Percentiles rank a stretch among this genome's conserved stretches.
These are phyloP conservation scores for Anoplolepis gracilipes DNA, from an alignment of 1,140 invertebrate species.

Conservation along the genomic window DNA sequence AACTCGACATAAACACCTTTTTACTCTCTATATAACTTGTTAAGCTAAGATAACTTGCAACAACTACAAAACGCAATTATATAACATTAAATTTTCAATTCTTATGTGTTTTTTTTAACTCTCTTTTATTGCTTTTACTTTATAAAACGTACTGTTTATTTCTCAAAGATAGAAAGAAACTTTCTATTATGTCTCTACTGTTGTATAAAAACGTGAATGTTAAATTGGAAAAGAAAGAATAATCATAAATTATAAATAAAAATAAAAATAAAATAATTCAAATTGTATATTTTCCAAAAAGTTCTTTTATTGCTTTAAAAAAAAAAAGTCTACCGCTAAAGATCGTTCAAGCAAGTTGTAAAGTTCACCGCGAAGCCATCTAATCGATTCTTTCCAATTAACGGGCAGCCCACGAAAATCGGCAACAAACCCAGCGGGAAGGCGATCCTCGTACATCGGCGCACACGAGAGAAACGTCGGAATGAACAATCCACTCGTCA, in stretches of 20 bases:
- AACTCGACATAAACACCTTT: conserved; percentile 73
- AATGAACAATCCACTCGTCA: conserved; percentile 85
- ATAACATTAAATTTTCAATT: background rate
- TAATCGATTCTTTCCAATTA: conserved; percentile 70
- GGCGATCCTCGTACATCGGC: conserved; percentile 52
- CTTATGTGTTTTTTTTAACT: background rate
- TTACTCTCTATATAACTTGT: conserved; percentile 35
- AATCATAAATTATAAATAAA: background rate
- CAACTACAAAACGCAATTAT: background rate
- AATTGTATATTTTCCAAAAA: conserved; percentile 18
- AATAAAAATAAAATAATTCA: background rate
- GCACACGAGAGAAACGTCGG: conserved; percentile 72
- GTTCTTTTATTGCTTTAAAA: background rate
- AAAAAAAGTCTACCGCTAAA: background rate
- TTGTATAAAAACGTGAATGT: background rate
- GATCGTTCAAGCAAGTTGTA: background rate
- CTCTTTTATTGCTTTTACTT: background rate
- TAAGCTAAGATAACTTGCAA: background rate
- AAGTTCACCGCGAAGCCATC: conserved; percentile 16
- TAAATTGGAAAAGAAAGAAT: background rate
- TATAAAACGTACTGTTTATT: background rate
- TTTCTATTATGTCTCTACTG: too few relatives aligned
- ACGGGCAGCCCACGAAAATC: conserved; percentile 32
- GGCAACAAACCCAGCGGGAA: conserved; percentile 49
- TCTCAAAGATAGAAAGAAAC: background rate